Evolutionary conservation across 1,140 invertebrate genomes (phyloP), one percentile per base, ranked within the genome.

Genomic region (Pseudomyrmex gracilis): DNA sequence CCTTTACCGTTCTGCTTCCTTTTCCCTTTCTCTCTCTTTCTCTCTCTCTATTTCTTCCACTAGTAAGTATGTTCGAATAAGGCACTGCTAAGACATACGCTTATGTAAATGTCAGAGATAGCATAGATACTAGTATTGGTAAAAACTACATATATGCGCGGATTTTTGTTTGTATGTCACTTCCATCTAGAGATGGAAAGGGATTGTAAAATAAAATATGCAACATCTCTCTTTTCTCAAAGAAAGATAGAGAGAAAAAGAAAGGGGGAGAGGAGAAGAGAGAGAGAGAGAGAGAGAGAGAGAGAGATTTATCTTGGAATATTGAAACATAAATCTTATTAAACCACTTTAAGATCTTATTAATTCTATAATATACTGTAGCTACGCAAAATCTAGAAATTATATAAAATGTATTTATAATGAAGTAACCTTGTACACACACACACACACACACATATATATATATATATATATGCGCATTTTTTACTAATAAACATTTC

Each of bases 41-140:
- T 7, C 60, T 13, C 53, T 13, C 9, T 61, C 13, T 53, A 12
- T 57, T 51, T 73, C 70, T 71, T 17, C 15, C 22, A 73, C 43
- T 49, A 20, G 43, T 58, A 73, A 82, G 24, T 24, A 70, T 47
- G 70, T 78, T 74, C 61, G 71, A 60, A 74, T 22, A n/a, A 24
- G 53, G n/a, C 61, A n/a, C n/a, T 49, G 20, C 20, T 61, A 80
- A 68, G 17, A 47, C 60, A 22, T 24, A 2, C 43, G 24, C 20
- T 78, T 77, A 63, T 60, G 82, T 53, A 68, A 78, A 84, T 45
- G 74, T 24, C 45, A 17, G 17, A 22, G 47, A 77, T 77, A 34
- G 34, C 34, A 7, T 34, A 34, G 34, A 34, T 34, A 7, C 66
- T 60, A 64, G 53, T 67, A 49, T 78, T 83, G 20, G 17, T 49